Base-by-base conservation (phyloP, 2,113 vertebrate genomes). In the Rhinoderma darwinii region DNA sequence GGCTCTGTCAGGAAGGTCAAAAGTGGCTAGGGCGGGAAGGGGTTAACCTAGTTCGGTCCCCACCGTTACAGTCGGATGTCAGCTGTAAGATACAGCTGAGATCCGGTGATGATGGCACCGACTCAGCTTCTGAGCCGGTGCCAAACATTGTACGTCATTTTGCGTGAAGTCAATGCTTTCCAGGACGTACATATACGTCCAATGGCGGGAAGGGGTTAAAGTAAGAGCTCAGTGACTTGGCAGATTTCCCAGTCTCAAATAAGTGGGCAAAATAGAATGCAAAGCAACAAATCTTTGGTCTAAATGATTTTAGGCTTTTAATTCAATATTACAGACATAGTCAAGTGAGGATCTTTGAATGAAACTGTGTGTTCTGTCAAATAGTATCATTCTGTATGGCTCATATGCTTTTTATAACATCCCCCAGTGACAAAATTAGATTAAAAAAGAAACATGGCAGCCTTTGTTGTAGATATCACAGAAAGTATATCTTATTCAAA, bases 221-320 rank as follows among this genome's bases (percentile, higher is more conserved):
- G 79, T 66, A 82, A 82, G 56, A 66, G 79, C 79, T 82, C 79
- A 63, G 79, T 82, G 79, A 82, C 59, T 82, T 82, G 79, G 79
- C 79, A 59, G 79, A 44, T 27, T 63, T 82, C 79, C 79, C 79
- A 82, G 79, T 66, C 37, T 82, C 59, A 82, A 63, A 66, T 82
- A 63, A 82, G 59, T 82, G 79, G 79, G 79, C 56, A 66, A 82
- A 66, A 63, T 61, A 66, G 79, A 82, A 82, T 63, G 79, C 79
- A 66, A 82, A 82, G 37, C 51, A 82, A 63, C 79, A 82, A 82
- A 82, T 63, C 79, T 82, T 82, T 82, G 79, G 56, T 63, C 79
- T 82, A 63, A 66, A 82, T 82, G 7, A 82, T 82, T 82, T 61
- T 82, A 82, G 56, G 11, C 39, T 82, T 82, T 72, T 82, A 66